Evolutionary conservation across 2,113 vertebrate species (phyloP), one percentile per base, ranked within the genome.

Genomic region (Rhabdomys dilectus): DNA sequence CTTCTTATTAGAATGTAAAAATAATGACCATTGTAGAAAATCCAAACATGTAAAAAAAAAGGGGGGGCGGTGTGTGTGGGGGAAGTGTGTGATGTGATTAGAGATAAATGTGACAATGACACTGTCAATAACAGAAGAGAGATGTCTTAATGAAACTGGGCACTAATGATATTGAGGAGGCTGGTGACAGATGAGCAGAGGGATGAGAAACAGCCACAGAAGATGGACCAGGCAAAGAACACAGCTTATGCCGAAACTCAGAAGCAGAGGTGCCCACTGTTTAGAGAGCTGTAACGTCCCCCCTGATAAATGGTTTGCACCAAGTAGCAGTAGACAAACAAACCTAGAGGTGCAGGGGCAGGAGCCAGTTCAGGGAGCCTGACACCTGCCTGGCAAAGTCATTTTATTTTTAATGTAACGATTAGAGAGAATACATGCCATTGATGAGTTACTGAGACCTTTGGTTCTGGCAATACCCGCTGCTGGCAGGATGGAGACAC

Each of bases 1-100:
- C 58, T 29, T 87, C 73, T 75, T 24, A 48, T 66, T 87, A 81
- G 36, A 66, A 81, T 81, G 29, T 56, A 91, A 91, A 91, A 73
- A 66, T 56, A 87, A 39, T 45, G 22, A 10, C 12, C 29, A 48
- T 10, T 73, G 12, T 62, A 84, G 93, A 84, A 89, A 93, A 66
- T 68, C 31, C 4, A 91, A 31, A 56, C 31, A 48, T 34, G 9
- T 70, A 21, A 56, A 64, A 78, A 96, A 31, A 31, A 34, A 15
- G 21, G 58, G 4, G 1, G 51, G 51, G 51, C n/a, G n/a, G n/a
- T n/a, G n/a, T n/a, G n/a, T n/a, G 51, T 1, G 1, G 1, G 9
- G 51, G 39, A 76, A 88, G 26, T 17, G 34, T 88, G 34, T n/a
- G 58, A 13, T 53, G 26, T 42, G 72, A 34, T 60, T 39, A 21